Conservation (phyloP, 2,797 vertebrate genomes). For the Miichthys miiuy region DNA sequence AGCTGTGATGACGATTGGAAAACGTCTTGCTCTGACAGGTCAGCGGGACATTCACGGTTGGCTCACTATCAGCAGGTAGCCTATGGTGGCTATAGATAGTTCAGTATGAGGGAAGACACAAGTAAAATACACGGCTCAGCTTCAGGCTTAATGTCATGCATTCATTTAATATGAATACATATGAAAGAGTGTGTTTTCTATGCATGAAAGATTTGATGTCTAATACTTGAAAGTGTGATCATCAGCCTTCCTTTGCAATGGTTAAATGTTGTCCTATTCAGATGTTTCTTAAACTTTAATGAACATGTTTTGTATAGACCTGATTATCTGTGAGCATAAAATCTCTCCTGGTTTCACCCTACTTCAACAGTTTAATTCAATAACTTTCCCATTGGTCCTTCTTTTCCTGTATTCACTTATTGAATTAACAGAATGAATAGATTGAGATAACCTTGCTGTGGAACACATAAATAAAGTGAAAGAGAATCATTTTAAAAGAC, state of each 20-base stretch:
- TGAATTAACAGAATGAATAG: conserved; percentile 17
- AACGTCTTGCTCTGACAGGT: conserved; percentile 58
- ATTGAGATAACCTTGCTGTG: conserved; percentile 16
- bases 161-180: neutral
- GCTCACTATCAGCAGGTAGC: conserved; percentile 63
- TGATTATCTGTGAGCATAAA: neutral
- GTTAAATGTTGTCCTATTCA: neutral
- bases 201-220: neutral
- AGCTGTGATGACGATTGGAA: conserved; percentile 47
- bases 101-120: neutral
- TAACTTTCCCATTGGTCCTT: neutral
- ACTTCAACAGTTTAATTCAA: neutral
- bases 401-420: neutral
- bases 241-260: neutral
- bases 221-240: neutral
- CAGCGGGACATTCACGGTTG: conserved; percentile 59
- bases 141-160: conserved; percentile 1
- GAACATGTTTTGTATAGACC: neutral
- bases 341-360: neutral
- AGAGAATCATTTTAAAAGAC: neutral
- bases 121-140: neutral
- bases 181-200: neutral
- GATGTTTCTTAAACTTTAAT: neutral
- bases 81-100: conserved; percentile 6
- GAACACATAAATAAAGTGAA: neutral